phyloP scores from a whole-genome alignment of 2,888 invertebrate species.

The Sabellastarte sp. region DNA sequence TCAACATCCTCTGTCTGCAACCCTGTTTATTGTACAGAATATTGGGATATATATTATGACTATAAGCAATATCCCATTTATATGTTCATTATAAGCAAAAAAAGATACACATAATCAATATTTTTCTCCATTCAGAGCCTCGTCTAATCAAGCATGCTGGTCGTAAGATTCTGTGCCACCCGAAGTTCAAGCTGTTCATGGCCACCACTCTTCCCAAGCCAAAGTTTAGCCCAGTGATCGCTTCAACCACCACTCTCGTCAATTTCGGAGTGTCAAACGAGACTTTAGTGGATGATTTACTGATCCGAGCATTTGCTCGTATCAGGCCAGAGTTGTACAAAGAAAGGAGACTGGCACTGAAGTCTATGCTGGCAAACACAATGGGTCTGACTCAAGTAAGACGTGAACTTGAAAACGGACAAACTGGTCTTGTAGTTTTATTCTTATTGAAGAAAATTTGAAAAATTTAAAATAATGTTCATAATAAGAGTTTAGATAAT shows the following conservation, averaged over 20 bases:
- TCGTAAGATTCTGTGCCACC: slow-evolving; percentile 52
- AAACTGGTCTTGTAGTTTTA: too few relatives aligned
- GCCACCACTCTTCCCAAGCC: slow-evolving; percentile 47
- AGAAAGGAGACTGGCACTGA: slow-evolving; percentile 44
- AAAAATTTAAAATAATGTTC: too few relatives aligned
- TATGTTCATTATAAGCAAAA: too few relatives aligned
- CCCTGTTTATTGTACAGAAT: too few relatives aligned
- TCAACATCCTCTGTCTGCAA: too few relatives aligned
- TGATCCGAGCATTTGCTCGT: slow-evolving; percentile 49
- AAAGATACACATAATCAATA: too few relatives aligned
- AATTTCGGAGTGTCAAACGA: slow-evolving; percentile 55
- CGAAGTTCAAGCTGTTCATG: slow-evolving; percentile 50
- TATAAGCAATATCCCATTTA: too few relatives aligned
- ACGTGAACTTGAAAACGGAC: too few relatives aligned
- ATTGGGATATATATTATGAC: too few relatives aligned
- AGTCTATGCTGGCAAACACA: slow-evolving; percentile 3
- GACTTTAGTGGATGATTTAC: slow-evolving; percentile 51
- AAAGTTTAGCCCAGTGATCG: slow-evolving; percentile 45
- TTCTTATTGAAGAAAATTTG: too few relatives aligned
- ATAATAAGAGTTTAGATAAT: too few relatives aligned
- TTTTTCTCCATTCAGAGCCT: slow-evolving; percentile 24
- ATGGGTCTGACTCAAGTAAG: neutral
- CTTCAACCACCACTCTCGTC: slow-evolving; percentile 48
- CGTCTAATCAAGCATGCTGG: slow-evolving; percentile 54
- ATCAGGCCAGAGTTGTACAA: slow-evolving; percentile 48